Conservation (phyloP, 37 sponge, comb jelly and placozoan genomes). For the Eunapius fragilis region DNA sequence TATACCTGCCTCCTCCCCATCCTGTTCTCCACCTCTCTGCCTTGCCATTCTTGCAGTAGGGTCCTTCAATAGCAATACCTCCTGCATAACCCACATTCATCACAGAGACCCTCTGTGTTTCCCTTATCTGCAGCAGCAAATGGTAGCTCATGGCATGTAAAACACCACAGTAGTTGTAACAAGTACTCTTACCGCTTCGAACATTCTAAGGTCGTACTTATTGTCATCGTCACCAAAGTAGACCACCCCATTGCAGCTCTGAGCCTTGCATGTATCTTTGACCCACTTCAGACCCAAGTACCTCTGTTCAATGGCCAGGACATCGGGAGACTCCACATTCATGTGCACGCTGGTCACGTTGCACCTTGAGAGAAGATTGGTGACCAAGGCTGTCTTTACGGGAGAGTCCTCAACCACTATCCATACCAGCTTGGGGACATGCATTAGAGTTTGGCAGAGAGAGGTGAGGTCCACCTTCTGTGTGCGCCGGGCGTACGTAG, state of each 20-base stretch:
- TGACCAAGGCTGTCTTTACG: constrained; percentile 74
- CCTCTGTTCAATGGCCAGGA: neutral
- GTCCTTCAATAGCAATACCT: constrained; percentile 82
- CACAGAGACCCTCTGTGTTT: constrained; percentile 67
- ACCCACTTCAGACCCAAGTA: neutral
- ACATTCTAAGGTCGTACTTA: constrained; percentile 78
- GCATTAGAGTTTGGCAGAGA: constrained; percentile 89
- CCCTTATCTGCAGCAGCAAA: constrained; percentile 60
- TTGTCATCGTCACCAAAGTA: constrained; percentile 97
- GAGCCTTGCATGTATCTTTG: neutral
- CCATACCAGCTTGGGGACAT: constrained; percentile 86
- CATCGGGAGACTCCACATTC: constrained; percentile 25
- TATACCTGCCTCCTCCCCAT: neutral
- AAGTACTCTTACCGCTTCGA: constrained; percentile 86
- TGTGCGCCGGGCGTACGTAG: constrained; percentile 91
- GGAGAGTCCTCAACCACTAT: constrained; percentile 92
- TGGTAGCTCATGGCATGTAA: neutral
- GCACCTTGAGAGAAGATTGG: constrained; percentile 43
- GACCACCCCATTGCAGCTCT: constrained; percentile 70
- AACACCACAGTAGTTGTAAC: neutral
- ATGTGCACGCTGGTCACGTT: constrained; percentile 32
- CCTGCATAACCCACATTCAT: constrained; percentile 89
- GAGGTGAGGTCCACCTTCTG: constrained; percentile 95
- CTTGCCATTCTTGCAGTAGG: constrained; percentile 65
- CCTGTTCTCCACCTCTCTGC: constrained; percentile 49